Evolutionary conservation across 2,797 vertebrate genomes (phyloP).

Genomic region (Rhodeus uyekii): DNA sequence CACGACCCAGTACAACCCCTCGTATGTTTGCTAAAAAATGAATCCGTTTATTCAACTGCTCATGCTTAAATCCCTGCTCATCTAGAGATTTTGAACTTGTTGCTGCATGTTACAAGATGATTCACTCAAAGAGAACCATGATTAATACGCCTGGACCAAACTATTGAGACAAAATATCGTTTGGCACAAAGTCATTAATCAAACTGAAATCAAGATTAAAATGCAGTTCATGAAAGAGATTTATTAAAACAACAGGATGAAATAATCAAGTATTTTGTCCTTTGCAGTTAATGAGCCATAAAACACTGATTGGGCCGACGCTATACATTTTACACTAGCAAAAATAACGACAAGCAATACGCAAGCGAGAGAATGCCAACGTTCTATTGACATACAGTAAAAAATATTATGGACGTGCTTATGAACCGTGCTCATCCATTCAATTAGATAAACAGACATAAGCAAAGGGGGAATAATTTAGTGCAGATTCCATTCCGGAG

Average conservation of each 20-base stretch:
- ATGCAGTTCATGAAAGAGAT: background rate
- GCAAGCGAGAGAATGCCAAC: conserved; percentile 5
- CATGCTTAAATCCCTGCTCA: conserved; percentile 12
- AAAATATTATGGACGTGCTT: conserved; percentile 57
- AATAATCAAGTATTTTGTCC: background rate
- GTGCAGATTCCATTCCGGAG: conserved; percentile 71
- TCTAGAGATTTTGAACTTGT: conserved; percentile 2
- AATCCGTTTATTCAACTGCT: conserved; percentile 14
- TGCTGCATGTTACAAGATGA: background rate
- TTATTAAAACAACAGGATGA: conserved; percentile 10
- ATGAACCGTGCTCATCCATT: conserved; percentile 63
- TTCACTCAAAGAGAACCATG: background rate
- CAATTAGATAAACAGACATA: conserved; percentile 60
- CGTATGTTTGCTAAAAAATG: conserved; percentile 8
- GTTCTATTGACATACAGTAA: conserved; percentile 37
- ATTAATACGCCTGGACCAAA: background rate
- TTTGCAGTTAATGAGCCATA: conserved; percentile 7
- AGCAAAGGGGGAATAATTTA: conserved; percentile 67
- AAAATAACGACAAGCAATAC: conserved; percentile 36
- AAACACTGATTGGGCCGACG: background rate
- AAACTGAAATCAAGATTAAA: conserved; percentile 6
- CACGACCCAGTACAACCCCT: background rate
- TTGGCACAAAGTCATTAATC: background rate
- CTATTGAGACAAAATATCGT: background rate
- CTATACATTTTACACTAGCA: conserved; percentile 43